Percentiles rank a stretch among this genome's conserved stretches.
phyloP scores from a whole-genome alignment of 2,797 vertebrate genomes.

The Pseudochaenichthys georgianus region DNA sequence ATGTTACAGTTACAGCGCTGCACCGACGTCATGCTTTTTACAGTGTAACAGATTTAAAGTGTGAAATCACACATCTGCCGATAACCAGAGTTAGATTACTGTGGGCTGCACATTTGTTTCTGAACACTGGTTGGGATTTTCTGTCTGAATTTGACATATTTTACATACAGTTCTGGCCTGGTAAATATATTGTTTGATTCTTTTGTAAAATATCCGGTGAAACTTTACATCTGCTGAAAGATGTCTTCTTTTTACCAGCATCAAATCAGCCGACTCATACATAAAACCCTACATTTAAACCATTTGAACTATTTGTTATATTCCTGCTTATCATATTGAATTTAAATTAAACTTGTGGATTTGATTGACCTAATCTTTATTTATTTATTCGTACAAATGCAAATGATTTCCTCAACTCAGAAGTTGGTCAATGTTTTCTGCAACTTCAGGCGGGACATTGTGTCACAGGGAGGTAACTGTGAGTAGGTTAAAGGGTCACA shows the following conservation, averaged over 20 bases:
- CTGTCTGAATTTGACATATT: not conserved
- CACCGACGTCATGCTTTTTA: not conserved
- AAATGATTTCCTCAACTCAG: not conserved
- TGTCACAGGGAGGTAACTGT: not conserved
- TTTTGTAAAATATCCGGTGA: not conserved
- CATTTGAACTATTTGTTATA: too few species aligned
- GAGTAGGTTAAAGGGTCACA: constrained; percentile 34
- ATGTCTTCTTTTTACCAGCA: too few species aligned
- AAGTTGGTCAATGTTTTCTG: not conserved
- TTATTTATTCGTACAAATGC: not conserved
- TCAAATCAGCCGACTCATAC: not conserved
- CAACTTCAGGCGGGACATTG: not conserved
- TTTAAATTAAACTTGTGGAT: not conserved
- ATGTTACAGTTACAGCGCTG: constrained; percentile 17
- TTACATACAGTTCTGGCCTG: not conserved
- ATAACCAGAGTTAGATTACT: not conserved
- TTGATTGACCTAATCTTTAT: not conserved
- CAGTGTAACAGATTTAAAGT: constrained; percentile 5
- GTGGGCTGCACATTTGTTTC: not conserved
- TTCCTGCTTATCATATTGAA: too few species aligned
- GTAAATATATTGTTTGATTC: not conserved
- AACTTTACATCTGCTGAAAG: not conserved
- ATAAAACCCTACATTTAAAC: not conserved
- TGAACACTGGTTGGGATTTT: not conserved
- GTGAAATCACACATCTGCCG: not conserved